Base-by-base conservation (phyloP, 2,888 invertebrate genomes). In the Cheilosia pagana region DNA sequence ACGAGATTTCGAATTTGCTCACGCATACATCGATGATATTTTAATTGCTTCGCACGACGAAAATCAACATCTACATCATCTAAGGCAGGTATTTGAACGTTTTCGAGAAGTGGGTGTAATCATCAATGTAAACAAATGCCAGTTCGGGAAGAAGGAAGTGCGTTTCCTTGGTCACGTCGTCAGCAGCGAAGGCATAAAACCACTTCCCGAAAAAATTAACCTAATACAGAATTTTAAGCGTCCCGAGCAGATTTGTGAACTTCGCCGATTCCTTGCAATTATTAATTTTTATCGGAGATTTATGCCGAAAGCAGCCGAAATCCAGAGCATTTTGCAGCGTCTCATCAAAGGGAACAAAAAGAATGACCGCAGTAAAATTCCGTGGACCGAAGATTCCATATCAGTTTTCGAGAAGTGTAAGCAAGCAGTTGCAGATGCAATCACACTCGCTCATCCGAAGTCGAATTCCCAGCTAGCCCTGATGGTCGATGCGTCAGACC, bases 371-470 rank as follows among this genome's bases (percentile, higher is more conserved):
- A 55, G 31, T 5, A 6, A 10, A 19, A 67, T 67, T 12, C 16
- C 0, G 4, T 68, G 41, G 67, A 88, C 90, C 0, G 25, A 63
- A 14, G 14, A 25, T 8, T 16, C 28, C 25, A 21, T 39, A 23
- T 3, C n/a, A 39, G 35, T 19, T 35, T 53, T 53, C 21, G 57
- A 23, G 5, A 59, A 41, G 23, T 59, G 59, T 23, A 59, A 57
- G 57, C 50, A 50, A 28, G 23, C 28, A 28, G 21, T 68, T 14
- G 19, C 28, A 14, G 55, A 78, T 16, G 21, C 43, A 31, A 43
- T 76, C 0, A 55, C 90, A 0, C 72, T 91, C 1, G 88, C 88
- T 0, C 90, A 91, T 63, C 91, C 91, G 0, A 87, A 87, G 5
- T 16, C 67, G 0, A 21, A 87, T 16, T 89, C 90, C 0, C 65